A percentile compares a stretch with the other conserved stretches of the same genome.
phyloP scores from a whole-genome alignment of 2,888 invertebrate genomes.

The Antheraea assamensis region DNA sequence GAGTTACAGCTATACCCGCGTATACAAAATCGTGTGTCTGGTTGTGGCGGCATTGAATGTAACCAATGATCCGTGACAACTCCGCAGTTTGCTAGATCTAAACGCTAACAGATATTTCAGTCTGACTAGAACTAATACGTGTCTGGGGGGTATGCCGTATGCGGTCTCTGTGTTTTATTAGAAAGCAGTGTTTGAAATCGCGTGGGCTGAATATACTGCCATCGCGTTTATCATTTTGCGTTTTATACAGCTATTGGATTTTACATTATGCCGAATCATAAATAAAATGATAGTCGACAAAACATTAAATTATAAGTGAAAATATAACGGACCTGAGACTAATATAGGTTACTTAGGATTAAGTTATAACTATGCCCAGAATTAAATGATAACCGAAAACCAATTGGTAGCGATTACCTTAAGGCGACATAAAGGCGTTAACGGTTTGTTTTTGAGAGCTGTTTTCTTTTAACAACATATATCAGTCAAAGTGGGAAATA shows the following conservation, averaged over 20 bases:
- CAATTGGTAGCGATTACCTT: too few relatives aligned
- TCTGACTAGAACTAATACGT: constrained; percentile 25
- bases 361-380: too few relatives aligned
- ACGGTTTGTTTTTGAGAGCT: too few relatives aligned
- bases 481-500: too few relatives aligned
- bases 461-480: too few relatives aligned
- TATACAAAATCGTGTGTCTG: constrained; percentile 6
- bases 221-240: neutral
- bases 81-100: constrained; percentile 37
- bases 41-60: constrained; percentile 58
- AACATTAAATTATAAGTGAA: neutral
- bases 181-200: neutral
- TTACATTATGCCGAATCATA: neutral
- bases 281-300: too few relatives aligned
- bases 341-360: neutral
- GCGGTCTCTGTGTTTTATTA: neutral
- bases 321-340: neutral
- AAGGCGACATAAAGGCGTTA: too few relatives aligned
- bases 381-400: too few relatives aligned
- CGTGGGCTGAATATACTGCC: neutral
- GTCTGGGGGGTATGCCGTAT: constrained; percentile 12
- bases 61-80: constrained; percentile 59
- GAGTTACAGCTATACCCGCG: neutral
- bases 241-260: neutral
- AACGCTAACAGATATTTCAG: constrained; percentile 27